phyloP scores from a whole-genome alignment of 2,113 vertebrate genomes.

The Neodon shergylaensis region DNA sequence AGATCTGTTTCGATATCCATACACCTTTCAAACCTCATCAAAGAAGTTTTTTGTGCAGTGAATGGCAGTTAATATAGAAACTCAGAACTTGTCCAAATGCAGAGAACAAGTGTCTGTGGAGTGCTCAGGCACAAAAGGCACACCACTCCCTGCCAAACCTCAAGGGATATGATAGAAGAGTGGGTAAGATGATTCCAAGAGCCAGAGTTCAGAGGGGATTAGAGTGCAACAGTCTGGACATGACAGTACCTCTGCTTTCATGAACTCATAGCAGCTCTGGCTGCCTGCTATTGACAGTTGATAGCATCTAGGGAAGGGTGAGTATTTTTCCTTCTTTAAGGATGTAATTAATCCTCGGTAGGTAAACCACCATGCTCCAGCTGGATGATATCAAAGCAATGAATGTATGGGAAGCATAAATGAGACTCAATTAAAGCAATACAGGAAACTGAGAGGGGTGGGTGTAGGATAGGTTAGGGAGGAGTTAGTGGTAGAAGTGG shows the following conservation, averaged over 20 bases:
- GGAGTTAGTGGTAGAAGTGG: no score
- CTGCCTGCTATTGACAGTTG: not conserved
- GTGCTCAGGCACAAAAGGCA: not conserved
- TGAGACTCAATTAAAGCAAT: no score
- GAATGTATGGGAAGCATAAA: not conserved
- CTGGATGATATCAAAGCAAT: not conserved
- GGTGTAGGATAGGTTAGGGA: not conserved
- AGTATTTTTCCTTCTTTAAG: not conserved
- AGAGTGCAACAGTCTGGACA: not conserved
- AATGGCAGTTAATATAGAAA: not conserved
- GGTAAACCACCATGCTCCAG: not conserved
- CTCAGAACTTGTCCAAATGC: not conserved
- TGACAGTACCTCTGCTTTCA: not conserved
- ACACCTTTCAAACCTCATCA: not conserved
- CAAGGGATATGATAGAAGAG: not conserved
- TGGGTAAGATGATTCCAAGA: not conserved
- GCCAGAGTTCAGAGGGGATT: not conserved
- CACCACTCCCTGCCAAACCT: no score
- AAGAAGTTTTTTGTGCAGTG: not conserved
- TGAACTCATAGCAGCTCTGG: not conserved
- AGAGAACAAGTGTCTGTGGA: not conserved
- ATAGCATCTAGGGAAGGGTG: not conserved
- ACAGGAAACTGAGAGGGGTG: no score
- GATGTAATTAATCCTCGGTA: not conserved
- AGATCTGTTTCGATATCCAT: not conserved